Base-by-base conservation (phyloP, 2,797 vertebrate genomes). In the Uromys caudimaculatus region DNA sequence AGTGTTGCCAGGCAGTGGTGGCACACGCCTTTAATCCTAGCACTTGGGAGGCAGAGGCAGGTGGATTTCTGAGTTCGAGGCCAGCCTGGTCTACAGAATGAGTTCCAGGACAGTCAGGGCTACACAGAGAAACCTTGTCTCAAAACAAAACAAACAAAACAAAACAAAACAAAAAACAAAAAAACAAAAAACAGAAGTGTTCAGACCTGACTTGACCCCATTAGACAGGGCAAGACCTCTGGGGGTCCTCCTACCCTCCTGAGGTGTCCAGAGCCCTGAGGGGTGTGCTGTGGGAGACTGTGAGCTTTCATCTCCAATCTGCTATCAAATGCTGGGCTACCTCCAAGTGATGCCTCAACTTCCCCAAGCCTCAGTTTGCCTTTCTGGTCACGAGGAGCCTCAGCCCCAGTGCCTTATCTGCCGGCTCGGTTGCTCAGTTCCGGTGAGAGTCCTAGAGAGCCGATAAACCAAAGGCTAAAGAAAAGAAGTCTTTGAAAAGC, bases 401-500 rank as follows among this genome's bases (percentile, higher is more conserved):
- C 16, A 47, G 92, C 3, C 35, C 38, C 58, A 24, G n/a, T 47
- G 71, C 82, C 87, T 97, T 92, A 96, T 96, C 90, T 94, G 75
- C 86, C 0, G 0, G 62, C 93, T 92, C 87, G n/a, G 32, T 44
- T 75, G 69, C 35, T 87, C 77, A 60, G 95, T 96, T 97, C 97
- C 90, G 12, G 85, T 81, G 83, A 93, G 91, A 84, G 69, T 92
- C 92, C 96, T 92, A 82, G 94, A 90, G 75, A 44, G 79, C 92
- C 87, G 76, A 97, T 96, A 90, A 95, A 95, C 19, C 83, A 52
- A 64, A 85, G 60, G 44, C 24, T 85, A 85, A n/a, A 85, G 32
- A 23, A 85, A 69, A 85, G 78, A 97, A 58, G 89, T 95, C 93
- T 98, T 97, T 97, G 95, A 94, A 87, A 96, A 93, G 92, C 85